Percentiles rank a stretch among this genome's conserved stretches.
phyloP scores from a whole-genome alignment of 1,140 invertebrate species.

The Megalonaias nervosa region DNA sequence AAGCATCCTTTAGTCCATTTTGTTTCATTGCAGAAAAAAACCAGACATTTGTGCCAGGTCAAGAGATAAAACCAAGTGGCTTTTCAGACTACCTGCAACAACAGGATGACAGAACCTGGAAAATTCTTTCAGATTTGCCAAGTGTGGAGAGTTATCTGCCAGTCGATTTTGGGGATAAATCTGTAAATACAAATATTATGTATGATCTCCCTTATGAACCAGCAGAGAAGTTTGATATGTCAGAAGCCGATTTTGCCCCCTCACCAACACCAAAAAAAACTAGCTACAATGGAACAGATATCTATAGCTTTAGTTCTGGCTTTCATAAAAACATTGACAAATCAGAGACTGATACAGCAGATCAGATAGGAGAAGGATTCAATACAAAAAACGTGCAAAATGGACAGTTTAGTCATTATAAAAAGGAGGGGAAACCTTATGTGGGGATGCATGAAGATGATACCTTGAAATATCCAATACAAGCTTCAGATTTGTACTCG shows the following conservation, averaged over 20 bases:
- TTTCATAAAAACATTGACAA: no score
- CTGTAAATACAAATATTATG: conserved; percentile 9
- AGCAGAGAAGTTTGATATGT: conserved; percentile 52
- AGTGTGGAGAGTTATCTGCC: conserved; percentile 7
- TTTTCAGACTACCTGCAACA: conserved; percentile 53
- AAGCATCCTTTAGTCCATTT: no score
- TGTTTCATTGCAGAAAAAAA: no score
- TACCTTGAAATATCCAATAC: no score
- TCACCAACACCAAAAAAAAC: conserved; percentile 9
- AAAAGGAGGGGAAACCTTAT: no score
- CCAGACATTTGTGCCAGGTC: conserved; percentile 39
- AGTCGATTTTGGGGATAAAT: conserved; percentile 8
- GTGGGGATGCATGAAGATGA: no score
- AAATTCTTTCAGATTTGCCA: conserved; percentile 31
- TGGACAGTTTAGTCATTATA: no score
- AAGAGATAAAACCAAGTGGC: conserved; percentile 54
- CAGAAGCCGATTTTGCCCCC: conserved; percentile 60
- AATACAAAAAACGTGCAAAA: no score
- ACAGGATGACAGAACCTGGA: conserved; percentile 56
- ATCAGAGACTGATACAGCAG: no score
- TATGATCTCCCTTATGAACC: conserved; percentile 64
- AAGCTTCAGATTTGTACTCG: no score
- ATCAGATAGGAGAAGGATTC: no score
- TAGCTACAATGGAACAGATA: conserved; percentile 13
- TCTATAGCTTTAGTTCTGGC: no score